phyloP scores from a whole-genome alignment of 2,797 vertebrate genomes.

The Sebastes itinus region DNA sequence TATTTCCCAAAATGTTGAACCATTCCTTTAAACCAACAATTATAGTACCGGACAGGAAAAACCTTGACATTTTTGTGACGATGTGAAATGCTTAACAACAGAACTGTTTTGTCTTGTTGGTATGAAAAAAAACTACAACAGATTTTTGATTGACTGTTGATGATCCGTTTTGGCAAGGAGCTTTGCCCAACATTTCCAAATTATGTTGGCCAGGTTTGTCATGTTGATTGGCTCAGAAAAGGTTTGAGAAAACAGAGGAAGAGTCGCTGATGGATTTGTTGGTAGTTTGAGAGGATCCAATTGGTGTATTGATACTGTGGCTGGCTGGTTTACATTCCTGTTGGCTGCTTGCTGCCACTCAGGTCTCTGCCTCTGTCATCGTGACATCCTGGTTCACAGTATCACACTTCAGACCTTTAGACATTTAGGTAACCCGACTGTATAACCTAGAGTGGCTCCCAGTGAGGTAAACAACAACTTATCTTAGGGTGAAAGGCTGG shows the following conservation, averaged over 20 bases:
- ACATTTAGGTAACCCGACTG: conserved; percentile 32
- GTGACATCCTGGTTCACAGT: background rate
- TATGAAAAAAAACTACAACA: background rate
- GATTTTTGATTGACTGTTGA: background rate
- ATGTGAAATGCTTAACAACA: background rate
- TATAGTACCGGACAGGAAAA: background rate
- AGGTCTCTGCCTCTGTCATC: background rate
- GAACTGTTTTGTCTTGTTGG: background rate
- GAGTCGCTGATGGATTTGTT: background rate
- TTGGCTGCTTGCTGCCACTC: background rate
- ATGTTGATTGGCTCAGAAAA: background rate
- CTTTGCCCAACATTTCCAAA: background rate
- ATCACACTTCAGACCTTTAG: conserved; percentile 5
- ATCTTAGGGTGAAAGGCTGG: background rate
- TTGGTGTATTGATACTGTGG: background rate
- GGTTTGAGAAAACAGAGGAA: background rate
- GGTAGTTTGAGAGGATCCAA: background rate
- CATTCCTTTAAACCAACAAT: background rate
- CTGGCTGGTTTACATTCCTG: background rate
- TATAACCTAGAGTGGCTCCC: conserved; percentile 17
- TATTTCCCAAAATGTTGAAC: too few relatives aligned
- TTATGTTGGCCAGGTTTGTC: background rate
- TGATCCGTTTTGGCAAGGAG: background rate
- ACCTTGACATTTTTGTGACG: background rate
- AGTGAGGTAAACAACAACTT: background rate